These are phyloP conservation scores for Salvelinus fontinalis DNA, from an alignment of 2,113 vertebrate species.

Conservation along the genomic window DNA sequence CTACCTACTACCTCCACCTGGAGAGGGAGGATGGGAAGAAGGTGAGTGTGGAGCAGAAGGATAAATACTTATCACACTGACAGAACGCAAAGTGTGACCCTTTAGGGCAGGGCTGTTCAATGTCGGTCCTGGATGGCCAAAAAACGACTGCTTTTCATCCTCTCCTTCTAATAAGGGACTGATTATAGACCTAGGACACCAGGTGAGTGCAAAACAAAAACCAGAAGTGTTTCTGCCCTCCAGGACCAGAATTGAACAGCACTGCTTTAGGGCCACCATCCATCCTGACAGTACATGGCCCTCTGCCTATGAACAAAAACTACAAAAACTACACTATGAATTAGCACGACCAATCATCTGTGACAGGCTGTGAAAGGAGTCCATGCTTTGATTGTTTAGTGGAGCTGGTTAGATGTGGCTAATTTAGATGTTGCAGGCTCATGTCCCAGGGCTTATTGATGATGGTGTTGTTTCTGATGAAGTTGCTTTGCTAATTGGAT, in stretches of 20 bases:
- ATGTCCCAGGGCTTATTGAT: not conserved
- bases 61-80: not conserved
- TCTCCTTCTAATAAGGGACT: too few relatives aligned
- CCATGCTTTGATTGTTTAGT: not conserved
- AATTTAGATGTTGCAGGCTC: not conserved
- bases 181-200: too few relatives aligned
- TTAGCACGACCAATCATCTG: not conserved
- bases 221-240: too few relatives aligned
- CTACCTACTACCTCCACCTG: conserved; percentile 98
- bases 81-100: not conserved
- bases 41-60: conserved; percentile 68
- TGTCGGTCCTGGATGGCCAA: too few relatives aligned
- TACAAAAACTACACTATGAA: not conserved
- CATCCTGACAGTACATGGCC: not conserved
- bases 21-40: conserved; percentile 98
- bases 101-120: not conserved
- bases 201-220: too few relatives aligned
- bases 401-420: not conserved
- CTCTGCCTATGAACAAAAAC: not conserved
- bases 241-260: not conserved
- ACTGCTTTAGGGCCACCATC: not conserved
- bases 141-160: too few relatives aligned
- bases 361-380: not conserved
- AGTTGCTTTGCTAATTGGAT: conserved; percentile 8
- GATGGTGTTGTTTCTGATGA: not conserved